These are phyloP conservation scores for Oncorhynchus masou DNA, from an alignment of 2,113 vertebrate species.

Conservation along the genomic window DNA sequence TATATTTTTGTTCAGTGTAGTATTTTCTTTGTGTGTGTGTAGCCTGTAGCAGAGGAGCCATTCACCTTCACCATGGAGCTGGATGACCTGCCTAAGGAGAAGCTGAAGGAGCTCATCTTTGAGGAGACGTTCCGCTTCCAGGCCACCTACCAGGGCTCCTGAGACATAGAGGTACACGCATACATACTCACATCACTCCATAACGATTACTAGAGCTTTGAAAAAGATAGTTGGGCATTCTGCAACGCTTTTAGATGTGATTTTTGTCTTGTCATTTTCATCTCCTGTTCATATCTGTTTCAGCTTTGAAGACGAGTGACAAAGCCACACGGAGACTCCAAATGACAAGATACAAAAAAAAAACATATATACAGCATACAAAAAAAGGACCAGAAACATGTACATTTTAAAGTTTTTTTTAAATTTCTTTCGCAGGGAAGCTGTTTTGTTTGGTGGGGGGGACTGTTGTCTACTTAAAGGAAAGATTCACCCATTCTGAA, in stretches of 20 bases:
- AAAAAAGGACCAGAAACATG: conserved; percentile 44
- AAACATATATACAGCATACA: conserved; percentile 52
- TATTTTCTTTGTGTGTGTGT: conserved; percentile 2
- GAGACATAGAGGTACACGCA: conserved; percentile 57
- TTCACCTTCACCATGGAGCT: conserved; percentile 88
- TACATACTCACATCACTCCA: background rate
- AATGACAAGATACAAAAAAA: conserved; percentile 50
- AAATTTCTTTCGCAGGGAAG: conserved; percentile 65
- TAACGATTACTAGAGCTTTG: no score
- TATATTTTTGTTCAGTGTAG: no score
- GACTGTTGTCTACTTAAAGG: conserved; percentile 27
- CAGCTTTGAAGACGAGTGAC: conserved; percentile 44
- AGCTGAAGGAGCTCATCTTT: conserved; percentile 87
- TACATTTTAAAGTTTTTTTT: conserved; percentile 69
- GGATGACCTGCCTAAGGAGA: conserved; percentile 88
- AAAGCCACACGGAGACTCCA: conserved; percentile 54
- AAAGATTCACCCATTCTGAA: no score
- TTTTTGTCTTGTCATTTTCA: background rate
- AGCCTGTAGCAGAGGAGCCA: conserved; percentile 88
- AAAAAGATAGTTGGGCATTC: background rate
- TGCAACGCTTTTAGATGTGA: background rate
- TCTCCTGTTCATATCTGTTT: conserved; percentile 3
- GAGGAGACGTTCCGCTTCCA: conserved; percentile 87
- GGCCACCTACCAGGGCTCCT: conserved; percentile 74
- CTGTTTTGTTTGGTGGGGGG: conserved; percentile 40